A percentile compares a stretch with the other conserved stretches of the same genome.
phyloP scores from a whole-genome alignment of 1,140 invertebrate species.

The Drosophila setifemur region DNA sequence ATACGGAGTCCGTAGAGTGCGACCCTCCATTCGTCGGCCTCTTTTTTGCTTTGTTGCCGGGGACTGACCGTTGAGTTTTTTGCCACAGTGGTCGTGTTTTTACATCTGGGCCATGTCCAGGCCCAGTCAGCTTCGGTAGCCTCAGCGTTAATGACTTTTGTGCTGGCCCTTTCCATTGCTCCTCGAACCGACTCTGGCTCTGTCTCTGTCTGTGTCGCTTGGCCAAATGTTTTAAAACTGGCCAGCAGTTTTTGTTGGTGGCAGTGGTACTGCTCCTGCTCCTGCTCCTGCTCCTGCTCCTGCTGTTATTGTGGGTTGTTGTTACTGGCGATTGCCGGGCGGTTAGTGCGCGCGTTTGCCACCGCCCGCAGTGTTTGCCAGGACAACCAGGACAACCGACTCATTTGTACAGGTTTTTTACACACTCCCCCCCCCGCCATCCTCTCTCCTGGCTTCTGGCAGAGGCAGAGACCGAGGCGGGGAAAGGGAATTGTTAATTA shows the following conservation, averaged over 20 bases:
- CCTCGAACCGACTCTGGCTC: conserved; percentile 15
- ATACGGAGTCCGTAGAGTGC: conserved; percentile 10
- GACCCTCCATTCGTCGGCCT: background rate
- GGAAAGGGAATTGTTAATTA: conserved; percentile 81
- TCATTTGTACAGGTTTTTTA: conserved; percentile 77
- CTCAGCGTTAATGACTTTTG: conserved; percentile 78
- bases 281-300: conserved; percentile 20
- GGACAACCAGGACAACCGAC: conserved; percentile 72
- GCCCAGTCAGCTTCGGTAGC: conserved; percentile 58
- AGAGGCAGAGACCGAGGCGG: background rate
- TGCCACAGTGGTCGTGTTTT: conserved; percentile 78
- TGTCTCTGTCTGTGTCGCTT: conserved; percentile 7
- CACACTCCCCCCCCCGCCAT: conserved; percentile 4
- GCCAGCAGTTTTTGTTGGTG: conserved; percentile 33
- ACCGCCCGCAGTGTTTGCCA: conserved; percentile 77
- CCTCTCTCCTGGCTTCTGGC: background rate
- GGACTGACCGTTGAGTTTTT: conserved; percentile 71
- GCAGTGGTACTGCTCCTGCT: conserved; percentile 7
- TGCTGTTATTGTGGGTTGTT: conserved; percentile 42
- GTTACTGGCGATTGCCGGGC: conserved; percentile 62
- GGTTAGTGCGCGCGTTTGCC: conserved; percentile 69
- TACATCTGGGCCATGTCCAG: conserved; percentile 78
- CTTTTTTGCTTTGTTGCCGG: conserved; percentile 27
- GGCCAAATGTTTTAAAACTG: conserved; percentile 49
- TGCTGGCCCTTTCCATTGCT: conserved; percentile 67